Conservation (phyloP, 2,113 vertebrate genomes). For the Barnardius zonarius region DNA sequence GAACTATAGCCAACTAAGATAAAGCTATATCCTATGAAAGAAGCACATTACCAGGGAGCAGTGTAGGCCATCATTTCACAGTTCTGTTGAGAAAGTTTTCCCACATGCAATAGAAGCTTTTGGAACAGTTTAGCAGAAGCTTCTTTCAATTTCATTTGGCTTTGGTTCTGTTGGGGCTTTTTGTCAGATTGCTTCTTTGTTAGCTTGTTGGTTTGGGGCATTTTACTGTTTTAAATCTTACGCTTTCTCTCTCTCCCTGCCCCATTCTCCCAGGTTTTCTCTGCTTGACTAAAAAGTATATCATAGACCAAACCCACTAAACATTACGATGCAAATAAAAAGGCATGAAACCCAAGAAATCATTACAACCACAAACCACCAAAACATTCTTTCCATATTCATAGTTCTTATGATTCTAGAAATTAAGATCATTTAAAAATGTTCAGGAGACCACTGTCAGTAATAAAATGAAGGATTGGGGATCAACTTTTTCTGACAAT, state of each 20-base stretch:
- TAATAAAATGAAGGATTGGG: neutral
- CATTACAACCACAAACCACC: neutral
- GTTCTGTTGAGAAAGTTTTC: neutral
- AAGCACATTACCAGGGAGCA: neutral
- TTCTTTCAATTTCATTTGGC: neutral
- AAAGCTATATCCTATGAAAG: neutral
- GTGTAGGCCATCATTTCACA: neutral
- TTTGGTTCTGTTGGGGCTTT: neutral
- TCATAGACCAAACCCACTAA: neutral
- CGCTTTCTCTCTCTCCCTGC: neutral
- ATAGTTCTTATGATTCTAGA: neutral
- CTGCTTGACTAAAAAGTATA: neutral
- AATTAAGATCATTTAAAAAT: neutral
- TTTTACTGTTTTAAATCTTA: neutral
- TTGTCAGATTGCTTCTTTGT: neutral
- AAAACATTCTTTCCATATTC: neutral
- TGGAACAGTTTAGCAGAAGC: neutral
- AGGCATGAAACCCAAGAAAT: neutral
- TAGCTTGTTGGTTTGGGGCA: neutral
- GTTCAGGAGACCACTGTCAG: neutral
- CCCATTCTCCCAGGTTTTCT: neutral
- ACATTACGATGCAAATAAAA: neutral
- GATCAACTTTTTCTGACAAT: neutral
- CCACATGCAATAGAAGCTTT: neutral
- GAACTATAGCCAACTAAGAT: neutral